Base-by-base conservation (phyloP, 2,113 vertebrate genomes). In the Garra rufa region DNA sequence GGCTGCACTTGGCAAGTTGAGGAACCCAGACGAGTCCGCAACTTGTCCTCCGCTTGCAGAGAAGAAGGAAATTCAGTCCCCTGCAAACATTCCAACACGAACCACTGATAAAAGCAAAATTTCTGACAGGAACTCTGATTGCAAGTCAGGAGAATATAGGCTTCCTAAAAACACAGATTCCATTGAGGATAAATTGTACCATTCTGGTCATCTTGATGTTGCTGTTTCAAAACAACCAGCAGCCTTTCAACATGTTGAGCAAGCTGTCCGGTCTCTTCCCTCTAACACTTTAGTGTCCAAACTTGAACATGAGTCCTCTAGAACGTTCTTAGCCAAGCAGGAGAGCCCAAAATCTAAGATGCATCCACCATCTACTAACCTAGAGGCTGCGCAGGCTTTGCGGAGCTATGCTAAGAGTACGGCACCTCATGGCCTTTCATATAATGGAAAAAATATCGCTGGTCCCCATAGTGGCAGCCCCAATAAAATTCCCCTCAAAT, bases 401-500 rank as follows among this genome's bases (percentile, higher is more conserved):
- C 94, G 96, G 28, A 95, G 95, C 87, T 95, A 95, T 74, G 92
- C 94, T 0, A 95, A 96, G 89, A 94, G 93, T 89, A 92, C 94
- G 6, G 92, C 93, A 38, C 92, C 95, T 9, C 87, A 95, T 0
- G 94, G 95, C 80, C 92, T 92, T 0, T 65, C 92, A 81, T 95
- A 96, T 9, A 87, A 92, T 69, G 85, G 89, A 9, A 97, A 96
- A 88, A 73, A 86, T 10, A 70, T 70, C 0, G 67, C 90, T 19
- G 94, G 95, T 82, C 93, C 95, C 78, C 96, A 96, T 15, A 92
- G 82, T 46, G 59, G 93, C 89, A 97, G 96, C 88, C 97, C 96
- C 7, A 97, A 96, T 71, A 98, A 97, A 87, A 92, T 97, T 19
- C 95, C 95, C 3, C 95, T 96, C 2, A 97, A 97, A 88, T 97